Percentiles rank a stretch among this genome's conserved stretches.
Evolutionary conservation across 2,113 vertebrate genomes (phyloP).

Genomic region (Craseonycteris thonglongyai): DNA sequence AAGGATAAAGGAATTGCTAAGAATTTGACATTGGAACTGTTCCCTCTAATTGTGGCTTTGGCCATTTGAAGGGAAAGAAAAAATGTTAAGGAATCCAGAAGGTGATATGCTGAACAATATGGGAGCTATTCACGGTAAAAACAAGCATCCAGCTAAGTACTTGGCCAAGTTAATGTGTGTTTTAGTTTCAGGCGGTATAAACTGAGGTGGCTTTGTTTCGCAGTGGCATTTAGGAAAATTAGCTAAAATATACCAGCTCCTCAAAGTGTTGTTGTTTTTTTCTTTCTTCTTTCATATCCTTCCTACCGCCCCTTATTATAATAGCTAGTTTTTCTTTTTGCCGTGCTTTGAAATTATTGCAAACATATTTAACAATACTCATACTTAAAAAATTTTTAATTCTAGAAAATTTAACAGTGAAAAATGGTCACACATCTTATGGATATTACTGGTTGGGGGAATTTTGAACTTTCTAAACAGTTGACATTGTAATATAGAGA

Average conservation of each 20-base stretch:
- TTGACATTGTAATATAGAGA: background rate
- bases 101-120: slow-evolving; percentile 74
- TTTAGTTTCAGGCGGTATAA: slow-evolving; percentile 43
- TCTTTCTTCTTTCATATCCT: background rate
- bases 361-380: background rate
- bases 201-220: slow-evolving; percentile 39
- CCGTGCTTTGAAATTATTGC: slow-evolving; percentile 6
- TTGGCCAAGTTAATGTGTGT: background rate
- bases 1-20: slow-evolving; percentile 77
- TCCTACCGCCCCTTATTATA: background rate
- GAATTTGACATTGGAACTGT: slow-evolving; percentile 75
- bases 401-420: background rate
- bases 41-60: slow-evolving; percentile 78
- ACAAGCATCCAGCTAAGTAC: slow-evolving; percentile 51
- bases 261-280: background rate
- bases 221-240: slow-evolving; percentile 34
- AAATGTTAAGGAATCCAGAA: slow-evolving; percentile 71
- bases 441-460: background rate
- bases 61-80: slow-evolving; percentile 43
- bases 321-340: background rate
- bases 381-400: background rate
- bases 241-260: background rate
- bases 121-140: slow-evolving; percentile 70
- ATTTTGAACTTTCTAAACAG: background rate
- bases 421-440: background rate